Percentiles rank a stretch among this genome's conserved stretches.
Conservation (phyloP, 2,797 vertebrate genomes). For the Distichodus sexfasciatus region DNA sequence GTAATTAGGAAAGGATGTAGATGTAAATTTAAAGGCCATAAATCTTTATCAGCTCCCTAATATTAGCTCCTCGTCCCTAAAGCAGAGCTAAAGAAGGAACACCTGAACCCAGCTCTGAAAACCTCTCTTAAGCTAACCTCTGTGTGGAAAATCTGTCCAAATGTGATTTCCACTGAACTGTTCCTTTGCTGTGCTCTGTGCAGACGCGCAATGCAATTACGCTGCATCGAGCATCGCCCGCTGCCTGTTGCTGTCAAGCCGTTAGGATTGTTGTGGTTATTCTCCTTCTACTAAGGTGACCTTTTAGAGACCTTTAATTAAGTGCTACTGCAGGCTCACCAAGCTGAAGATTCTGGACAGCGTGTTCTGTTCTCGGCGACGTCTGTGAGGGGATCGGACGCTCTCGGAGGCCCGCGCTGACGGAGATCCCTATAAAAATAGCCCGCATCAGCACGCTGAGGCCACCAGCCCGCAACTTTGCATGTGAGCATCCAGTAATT, state of each 20-base stretch:
- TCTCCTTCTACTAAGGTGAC: background rate
- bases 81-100: too few relatives aligned
- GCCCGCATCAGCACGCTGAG: slow-evolving; percentile 36
- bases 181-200: too few relatives aligned
- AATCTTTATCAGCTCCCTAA: too few relatives aligned
- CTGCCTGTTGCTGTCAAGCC: background rate
- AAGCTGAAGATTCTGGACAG: slow-evolving; percentile 81
- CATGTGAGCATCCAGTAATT: background rate
- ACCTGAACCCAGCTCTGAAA: too few relatives aligned
- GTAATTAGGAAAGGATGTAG: too few relatives aligned
- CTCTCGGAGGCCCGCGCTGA: slow-evolving; percentile 67
- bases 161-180: too few relatives aligned
- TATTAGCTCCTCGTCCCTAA: too few relatives aligned
- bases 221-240: background rate
- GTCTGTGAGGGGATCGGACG: slow-evolving; percentile 73
- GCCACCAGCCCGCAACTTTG: background rate
- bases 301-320: slow-evolving; percentile 3
- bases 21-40: too few relatives aligned
- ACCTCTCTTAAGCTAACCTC: too few relatives aligned
- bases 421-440: slow-evolving; percentile 46
- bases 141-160: too few relatives aligned
- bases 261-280: background rate
- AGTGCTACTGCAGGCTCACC: slow-evolving; percentile 66
- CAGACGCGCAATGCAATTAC: background rate
- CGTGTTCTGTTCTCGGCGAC: slow-evolving; percentile 76